A percentile compares a stretch with the other conserved stretches of the same genome.
Evolutionary conservation across 2,797 vertebrate genomes (phyloP).

Genomic region (Siniperca obscura): DNA sequence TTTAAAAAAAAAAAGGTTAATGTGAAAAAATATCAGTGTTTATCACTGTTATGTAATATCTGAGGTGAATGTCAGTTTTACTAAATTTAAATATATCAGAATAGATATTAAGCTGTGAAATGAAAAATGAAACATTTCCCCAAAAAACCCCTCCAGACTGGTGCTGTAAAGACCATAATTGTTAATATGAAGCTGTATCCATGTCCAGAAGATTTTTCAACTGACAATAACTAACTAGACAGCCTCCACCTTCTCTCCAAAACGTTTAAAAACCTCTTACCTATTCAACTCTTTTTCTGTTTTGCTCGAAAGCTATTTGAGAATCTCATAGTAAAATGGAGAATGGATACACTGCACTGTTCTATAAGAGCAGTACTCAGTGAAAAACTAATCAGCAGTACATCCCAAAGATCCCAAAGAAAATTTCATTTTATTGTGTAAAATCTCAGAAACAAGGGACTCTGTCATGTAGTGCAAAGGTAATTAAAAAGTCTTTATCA

Average conservation of each 20-base stretch:
- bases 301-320: neutral
- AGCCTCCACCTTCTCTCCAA: neutral
- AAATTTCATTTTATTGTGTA: neutral
- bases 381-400: neutral
- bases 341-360: neutral
- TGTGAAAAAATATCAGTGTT: neutral
- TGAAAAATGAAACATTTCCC: neutral
- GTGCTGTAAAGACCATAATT: constrained; percentile 6
- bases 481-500: neutral
- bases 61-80: neutral
- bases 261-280: neutral
- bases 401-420: neutral
- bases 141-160: neutral
- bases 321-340: neutral
- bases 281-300: neutral
- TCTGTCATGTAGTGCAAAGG: neutral
- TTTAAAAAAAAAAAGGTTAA: neutral
- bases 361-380: neutral
- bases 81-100: neutral
- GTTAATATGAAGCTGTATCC: constrained; percentile 15
- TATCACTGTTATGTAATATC: neutral
- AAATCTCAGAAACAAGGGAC: neutral
- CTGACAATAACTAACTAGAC: neutral
- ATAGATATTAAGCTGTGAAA: neutral
- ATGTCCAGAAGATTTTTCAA: constrained; percentile 4